These are phyloP conservation scores for Falcunculus frontatus DNA, from an alignment of 2,113 vertebrate genomes.

Conservation along the genomic window DNA sequence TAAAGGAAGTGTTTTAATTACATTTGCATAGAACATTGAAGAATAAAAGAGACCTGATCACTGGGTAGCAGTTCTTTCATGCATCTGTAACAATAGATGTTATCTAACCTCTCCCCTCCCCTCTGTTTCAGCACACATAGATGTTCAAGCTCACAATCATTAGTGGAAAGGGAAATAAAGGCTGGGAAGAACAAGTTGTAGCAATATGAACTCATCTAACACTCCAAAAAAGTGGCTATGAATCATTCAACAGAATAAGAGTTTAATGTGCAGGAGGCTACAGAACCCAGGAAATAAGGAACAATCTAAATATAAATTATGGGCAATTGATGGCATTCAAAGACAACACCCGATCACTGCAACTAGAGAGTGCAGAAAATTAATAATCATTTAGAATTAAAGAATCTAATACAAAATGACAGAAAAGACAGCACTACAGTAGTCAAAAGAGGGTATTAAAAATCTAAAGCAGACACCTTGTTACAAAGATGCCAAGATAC, in stretches of 20 bases:
- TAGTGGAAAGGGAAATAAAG: neutral
- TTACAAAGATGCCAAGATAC: neutral
- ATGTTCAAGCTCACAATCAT: neutral
- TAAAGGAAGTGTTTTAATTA: neutral
- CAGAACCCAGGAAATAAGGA: neutral
- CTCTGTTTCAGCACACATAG: neutral
- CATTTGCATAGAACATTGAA: neutral
- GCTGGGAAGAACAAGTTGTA: neutral
- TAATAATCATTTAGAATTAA: neutral
- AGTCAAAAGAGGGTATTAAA: neutral
- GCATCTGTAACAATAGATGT: neutral
- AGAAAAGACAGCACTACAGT: neutral
- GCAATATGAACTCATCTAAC: neutral
- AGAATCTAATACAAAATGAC: neutral
- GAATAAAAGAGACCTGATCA: neutral
- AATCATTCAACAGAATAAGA: neutral
- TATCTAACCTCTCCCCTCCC: neutral
- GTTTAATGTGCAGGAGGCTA: neutral
- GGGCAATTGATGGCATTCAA: neutral
- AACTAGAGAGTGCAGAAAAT: neutral
- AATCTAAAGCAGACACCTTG: neutral
- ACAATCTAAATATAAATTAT: neutral
- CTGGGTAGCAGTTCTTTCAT: neutral
- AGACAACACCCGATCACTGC: neutral
- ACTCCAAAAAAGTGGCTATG: neutral